Evolutionary conservation across 2,888 invertebrate species (phyloP).

Genomic region (Horisme vitalbata): DNA sequence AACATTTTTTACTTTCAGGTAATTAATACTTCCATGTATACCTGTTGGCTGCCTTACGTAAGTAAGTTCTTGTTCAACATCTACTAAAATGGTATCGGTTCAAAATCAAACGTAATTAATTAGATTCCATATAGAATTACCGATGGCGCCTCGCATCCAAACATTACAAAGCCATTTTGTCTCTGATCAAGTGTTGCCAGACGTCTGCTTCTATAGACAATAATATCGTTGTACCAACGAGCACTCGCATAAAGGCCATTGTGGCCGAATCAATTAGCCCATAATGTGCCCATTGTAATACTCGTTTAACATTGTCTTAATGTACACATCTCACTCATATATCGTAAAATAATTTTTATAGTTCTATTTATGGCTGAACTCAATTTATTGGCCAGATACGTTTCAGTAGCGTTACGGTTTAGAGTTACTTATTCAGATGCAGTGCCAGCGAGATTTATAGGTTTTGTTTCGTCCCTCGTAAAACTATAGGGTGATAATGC

Average conservation of each 20-base stretch:
- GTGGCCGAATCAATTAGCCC: conserved; percentile 78
- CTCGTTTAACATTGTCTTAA: conserved; percentile 78
- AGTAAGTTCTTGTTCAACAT: background rate
- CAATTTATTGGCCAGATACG: conserved; percentile 76
- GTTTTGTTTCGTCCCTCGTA: conserved; percentile 53
- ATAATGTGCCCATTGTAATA: conserved; percentile 79
- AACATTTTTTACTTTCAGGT: conserved; percentile 25
- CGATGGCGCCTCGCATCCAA: conserved; percentile 74
- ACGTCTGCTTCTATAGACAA: conserved; percentile 78
- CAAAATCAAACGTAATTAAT: conserved; percentile 41
- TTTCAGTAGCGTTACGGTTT: conserved; percentile 70
- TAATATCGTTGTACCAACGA: conserved; percentile 71
- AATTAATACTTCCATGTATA: background rate
- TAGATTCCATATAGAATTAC: conserved; percentile 64
- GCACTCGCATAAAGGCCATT: conserved; percentile 71
- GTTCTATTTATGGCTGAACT: conserved; percentile 73
- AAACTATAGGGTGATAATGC: conserved; percentile 44
- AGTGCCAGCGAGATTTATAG: conserved; percentile 52
- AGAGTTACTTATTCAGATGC: conserved; percentile 53
- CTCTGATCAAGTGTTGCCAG: conserved; percentile 80
- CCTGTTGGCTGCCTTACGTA: background rate
- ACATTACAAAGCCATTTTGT: conserved; percentile 81
- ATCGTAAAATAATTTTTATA: conserved; percentile 79
- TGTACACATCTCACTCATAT: conserved; percentile 67
- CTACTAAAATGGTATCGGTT: conserved; percentile 25